Evolutionary conservation across 2,113 vertebrate genomes (phyloP).

Genomic region (Ginglymostoma cirratum): DNA sequence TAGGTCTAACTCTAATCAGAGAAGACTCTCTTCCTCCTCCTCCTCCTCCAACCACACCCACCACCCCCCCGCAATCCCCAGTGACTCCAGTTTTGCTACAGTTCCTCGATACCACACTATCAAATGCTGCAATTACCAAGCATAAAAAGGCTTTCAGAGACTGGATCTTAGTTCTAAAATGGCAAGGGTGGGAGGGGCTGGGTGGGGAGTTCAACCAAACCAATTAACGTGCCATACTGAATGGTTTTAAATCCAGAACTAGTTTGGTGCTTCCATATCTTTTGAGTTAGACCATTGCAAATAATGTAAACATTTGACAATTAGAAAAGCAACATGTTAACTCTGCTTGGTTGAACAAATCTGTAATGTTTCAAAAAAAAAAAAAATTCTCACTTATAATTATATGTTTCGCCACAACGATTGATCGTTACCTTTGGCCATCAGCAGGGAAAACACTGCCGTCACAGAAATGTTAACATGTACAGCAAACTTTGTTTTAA

Average conservation of each 20-base stretch:
- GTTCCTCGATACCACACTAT: no score
- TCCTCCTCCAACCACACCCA: no score
- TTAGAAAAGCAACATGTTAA: neutral
- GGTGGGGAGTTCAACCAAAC: neutral
- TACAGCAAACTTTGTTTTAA: no score
- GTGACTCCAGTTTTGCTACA: no score
- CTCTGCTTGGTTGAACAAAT: neutral
- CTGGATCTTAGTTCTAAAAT: no score
- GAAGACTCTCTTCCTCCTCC: no score
- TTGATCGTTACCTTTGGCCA: no score
- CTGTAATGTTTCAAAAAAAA: neutral
- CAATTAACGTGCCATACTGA: neutral
- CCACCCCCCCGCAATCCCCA: no score
- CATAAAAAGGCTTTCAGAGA: neutral
- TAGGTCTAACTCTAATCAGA: no score
- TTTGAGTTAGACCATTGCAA: neutral
- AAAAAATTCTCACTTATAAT: neutral
- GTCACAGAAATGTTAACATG: neutral
- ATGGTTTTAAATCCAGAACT: neutral
- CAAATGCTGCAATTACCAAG: neutral
- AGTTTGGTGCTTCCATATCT: neutral
- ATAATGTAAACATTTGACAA: neutral
- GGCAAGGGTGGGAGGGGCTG: no score
- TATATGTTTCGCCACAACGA: neutral
- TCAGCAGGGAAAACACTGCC: neutral